Percentiles rank a stretch among this genome's conserved stretches.
phyloP scores from a whole-genome alignment of 2,888 invertebrate genomes.

The Selenia dentaria region DNA sequence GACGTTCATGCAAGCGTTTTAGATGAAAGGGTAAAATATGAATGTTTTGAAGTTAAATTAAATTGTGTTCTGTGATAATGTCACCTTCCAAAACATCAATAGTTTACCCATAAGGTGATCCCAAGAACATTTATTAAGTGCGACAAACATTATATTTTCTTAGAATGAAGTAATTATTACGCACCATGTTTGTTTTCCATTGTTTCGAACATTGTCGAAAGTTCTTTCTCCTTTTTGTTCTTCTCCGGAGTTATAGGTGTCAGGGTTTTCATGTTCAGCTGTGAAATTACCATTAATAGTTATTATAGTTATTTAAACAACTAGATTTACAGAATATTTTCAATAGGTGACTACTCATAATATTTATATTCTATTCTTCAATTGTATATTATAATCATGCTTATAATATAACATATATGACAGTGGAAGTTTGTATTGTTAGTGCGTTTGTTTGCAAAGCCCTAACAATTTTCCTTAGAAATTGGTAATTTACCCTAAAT shows the following conservation, averaged over 20 bases:
- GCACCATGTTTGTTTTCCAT: slow-evolving; percentile 94
- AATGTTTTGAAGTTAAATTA: slow-evolving; percentile 74
- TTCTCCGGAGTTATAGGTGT: slow-evolving; percentile 86
- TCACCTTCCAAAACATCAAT: slow-evolving; percentile 80
- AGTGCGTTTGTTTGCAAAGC: too few species aligned
- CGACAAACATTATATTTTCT: slow-evolving; percentile 19
- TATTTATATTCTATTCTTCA: too few species aligned
- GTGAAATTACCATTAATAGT: slow-evolving; percentile 32
- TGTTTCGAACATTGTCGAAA: slow-evolving; percentile 89
- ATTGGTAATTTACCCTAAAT: too few species aligned
- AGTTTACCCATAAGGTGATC: slow-evolving; percentile 74
- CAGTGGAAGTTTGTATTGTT: too few species aligned
- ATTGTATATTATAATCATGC: too few species aligned
- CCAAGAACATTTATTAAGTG: slow-evolving; percentile 25
- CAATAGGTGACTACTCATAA: too few species aligned
- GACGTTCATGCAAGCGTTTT: slow-evolving; percentile 71
- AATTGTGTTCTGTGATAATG: slow-evolving; percentile 29
- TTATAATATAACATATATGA: too few species aligned
- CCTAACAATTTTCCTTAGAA: too few species aligned
- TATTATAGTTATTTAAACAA: too few species aligned
- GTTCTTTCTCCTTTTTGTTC: slow-evolving; percentile 87
- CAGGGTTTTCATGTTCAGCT: slow-evolving; percentile 86
- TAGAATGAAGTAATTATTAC: slow-evolving; percentile 44
- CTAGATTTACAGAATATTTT: too few species aligned
- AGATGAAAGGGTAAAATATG: slow-evolving; percentile 83